These are phyloP conservation scores for Drosophila sordidula DNA, from an alignment of 2,888 invertebrate genomes.

Conservation along the genomic window DNA sequence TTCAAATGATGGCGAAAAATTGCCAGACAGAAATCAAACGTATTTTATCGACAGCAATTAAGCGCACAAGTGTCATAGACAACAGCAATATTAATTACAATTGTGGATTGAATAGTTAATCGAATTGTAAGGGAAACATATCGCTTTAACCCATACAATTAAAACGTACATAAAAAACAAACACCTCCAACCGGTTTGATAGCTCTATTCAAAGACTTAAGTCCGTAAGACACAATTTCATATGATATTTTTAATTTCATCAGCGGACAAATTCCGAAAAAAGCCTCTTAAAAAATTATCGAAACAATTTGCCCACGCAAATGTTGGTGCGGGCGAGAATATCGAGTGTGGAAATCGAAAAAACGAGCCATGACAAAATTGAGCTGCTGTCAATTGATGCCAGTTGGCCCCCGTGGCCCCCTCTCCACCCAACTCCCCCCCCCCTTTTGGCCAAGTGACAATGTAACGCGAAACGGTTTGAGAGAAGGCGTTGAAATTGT, in stretches of 20 bases:
- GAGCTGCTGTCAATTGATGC: conserved; percentile 71
- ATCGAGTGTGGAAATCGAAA: conserved; percentile 61
- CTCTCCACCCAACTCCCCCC: neutral
- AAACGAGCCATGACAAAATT: conserved; percentile 74
- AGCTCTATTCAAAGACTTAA: conserved; percentile 24
- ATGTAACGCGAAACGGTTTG: conserved; percentile 56
- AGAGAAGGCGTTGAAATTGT: conserved; percentile 73
- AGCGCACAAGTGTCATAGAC: too few species aligned
- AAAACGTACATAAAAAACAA: too few species aligned
- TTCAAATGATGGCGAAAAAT: neutral
- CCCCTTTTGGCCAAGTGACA: conserved; percentile 6
- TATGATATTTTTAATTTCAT: conserved; percentile 54
- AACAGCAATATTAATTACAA: too few species aligned
- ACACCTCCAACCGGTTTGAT: conserved; percentile 18
- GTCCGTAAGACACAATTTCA: conserved; percentile 55
- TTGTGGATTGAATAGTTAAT: too few species aligned
- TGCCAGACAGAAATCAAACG: neutral
- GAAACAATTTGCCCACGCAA: conserved; percentile 72
- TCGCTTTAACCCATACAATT: neutral
- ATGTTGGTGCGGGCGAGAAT: conserved; percentile 49
- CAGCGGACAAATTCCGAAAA: conserved; percentile 47
- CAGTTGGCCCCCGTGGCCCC: conserved; percentile 10
- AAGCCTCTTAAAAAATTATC: conserved; percentile 75
- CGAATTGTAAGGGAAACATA: neutral
- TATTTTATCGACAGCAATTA: neutral